phyloP scores from a whole-genome alignment of 1,140 invertebrate species.

The Lepeophtheirus salmonis region DNA sequence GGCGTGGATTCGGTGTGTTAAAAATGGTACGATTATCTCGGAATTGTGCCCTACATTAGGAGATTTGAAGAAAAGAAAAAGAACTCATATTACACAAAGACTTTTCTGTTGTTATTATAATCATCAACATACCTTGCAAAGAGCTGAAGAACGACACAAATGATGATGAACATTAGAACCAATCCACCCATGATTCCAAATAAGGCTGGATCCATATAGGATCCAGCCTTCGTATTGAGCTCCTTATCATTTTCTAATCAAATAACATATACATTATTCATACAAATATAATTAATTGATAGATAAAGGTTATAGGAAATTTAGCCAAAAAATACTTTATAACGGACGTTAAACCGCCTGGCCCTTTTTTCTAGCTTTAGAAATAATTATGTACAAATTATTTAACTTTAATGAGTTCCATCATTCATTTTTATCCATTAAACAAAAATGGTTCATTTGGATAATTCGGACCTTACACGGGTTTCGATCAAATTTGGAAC shows the following conservation, averaged over 20 bases:
- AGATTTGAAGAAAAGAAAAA: no score
- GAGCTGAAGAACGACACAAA: conserved; percentile 71
- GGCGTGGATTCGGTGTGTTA: conserved; percentile 67
- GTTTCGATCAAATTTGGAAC: no score
- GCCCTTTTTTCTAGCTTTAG: neutral
- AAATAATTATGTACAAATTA: neutral
- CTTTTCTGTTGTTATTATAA: no score
- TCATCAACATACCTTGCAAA: conserved; percentile 61
- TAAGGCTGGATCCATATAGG: conserved; percentile 63
- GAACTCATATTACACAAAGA: no score
- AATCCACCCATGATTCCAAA: conserved; percentile 69
- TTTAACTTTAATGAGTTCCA: no score
- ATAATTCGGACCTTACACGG: no score
- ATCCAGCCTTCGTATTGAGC: conserved; percentile 28
- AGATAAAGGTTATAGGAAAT: neutral
- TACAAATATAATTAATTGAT: neutral
- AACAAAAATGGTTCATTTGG: no score
- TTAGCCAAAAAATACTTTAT: neutral
- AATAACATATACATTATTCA: no score
- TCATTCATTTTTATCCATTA: no score
- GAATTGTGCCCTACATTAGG: conserved; percentile 54
- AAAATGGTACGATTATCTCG: conserved; percentile 76
- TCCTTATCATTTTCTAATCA: neutral
- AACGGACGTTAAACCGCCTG: neutral
- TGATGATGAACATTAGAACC: conserved; percentile 80